phyloP scores from a whole-genome alignment of 2,113 vertebrate genomes.

The Ageneiosus marmoratus region DNA sequence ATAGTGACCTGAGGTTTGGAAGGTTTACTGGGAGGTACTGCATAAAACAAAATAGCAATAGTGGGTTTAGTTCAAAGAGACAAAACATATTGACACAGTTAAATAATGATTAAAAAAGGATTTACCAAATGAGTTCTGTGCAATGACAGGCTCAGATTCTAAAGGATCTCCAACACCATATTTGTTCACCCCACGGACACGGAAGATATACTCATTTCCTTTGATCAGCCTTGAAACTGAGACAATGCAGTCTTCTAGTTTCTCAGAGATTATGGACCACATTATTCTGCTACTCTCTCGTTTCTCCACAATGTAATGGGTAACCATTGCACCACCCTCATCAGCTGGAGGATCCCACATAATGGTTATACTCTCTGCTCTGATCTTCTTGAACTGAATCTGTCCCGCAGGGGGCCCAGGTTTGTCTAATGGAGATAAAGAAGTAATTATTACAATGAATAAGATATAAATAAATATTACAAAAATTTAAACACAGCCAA shows the following conservation, averaged over 20 bases:
- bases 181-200: constrained; percentile 93
- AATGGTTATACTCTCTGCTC: constrained; percentile 89
- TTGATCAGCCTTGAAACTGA: constrained; percentile 91
- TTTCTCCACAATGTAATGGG: constrained; percentile 95
- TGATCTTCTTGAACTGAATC: constrained; percentile 93
- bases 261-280: constrained; percentile 95
- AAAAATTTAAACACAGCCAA: neutral
- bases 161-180: constrained; percentile 91
- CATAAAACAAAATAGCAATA: constrained; percentile 6
- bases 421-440: constrained; percentile 77
- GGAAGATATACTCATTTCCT: constrained; percentile 97
- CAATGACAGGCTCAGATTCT: constrained; percentile 87
- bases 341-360: constrained; percentile 89
- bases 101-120: neutral
- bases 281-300: constrained; percentile 92
- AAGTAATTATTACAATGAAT: neutral
- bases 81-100: neutral
- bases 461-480: neutral
- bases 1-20: constrained; percentile 86
- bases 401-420: constrained; percentile 89
- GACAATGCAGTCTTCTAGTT: constrained; percentile 84
- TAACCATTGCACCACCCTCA: constrained; percentile 91
- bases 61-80: neutral
- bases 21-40: constrained; percentile 92
- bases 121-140: constrained; percentile 95